Evolutionary conservation across 2,797 vertebrate species (phyloP).

Genomic region (Gambelia wislizenii): DNA sequence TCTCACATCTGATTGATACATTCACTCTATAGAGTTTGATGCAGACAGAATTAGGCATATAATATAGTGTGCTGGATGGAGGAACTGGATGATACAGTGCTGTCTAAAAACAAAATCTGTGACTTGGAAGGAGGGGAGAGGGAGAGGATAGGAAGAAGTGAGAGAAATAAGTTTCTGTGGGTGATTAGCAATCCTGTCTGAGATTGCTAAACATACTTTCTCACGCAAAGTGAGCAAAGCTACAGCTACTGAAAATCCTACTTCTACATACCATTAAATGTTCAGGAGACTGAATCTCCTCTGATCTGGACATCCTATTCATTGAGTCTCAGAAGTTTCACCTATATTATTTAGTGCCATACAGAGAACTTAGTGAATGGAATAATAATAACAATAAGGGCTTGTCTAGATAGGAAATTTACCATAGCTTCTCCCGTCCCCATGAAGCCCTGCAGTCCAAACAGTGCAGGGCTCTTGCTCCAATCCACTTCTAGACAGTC

Average conservation of each 20-base stretch:
- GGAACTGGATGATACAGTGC: not conserved
- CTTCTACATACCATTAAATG: not conserved
- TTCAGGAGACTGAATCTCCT: not conserved
- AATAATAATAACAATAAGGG: not conserved
- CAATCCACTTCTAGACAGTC: too few relatives aligned
- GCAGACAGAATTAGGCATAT: not conserved
- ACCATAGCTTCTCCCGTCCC: too few relatives aligned
- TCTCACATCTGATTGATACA: not conserved
- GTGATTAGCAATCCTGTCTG: not conserved
- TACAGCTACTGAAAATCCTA: not conserved
- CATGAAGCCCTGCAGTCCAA: too few relatives aligned
- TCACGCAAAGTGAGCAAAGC: not conserved
- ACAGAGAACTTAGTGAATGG: too few relatives aligned
- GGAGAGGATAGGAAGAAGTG: not conserved
- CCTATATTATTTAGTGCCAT: not conserved
- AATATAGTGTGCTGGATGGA: not conserved
- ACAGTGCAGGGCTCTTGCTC: too few relatives aligned
- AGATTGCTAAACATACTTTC: not conserved
- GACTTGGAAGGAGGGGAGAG: too few relatives aligned
- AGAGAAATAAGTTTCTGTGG: not conserved
- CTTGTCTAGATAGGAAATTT: too few relatives aligned
- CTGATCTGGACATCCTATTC: not conserved
- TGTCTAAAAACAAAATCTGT: not conserved
- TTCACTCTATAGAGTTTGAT: not conserved
- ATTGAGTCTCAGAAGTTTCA: not conserved